Evolutionary conservation across 2,797 vertebrate species (phyloP).

Genomic region (Natrix natrix): DNA sequence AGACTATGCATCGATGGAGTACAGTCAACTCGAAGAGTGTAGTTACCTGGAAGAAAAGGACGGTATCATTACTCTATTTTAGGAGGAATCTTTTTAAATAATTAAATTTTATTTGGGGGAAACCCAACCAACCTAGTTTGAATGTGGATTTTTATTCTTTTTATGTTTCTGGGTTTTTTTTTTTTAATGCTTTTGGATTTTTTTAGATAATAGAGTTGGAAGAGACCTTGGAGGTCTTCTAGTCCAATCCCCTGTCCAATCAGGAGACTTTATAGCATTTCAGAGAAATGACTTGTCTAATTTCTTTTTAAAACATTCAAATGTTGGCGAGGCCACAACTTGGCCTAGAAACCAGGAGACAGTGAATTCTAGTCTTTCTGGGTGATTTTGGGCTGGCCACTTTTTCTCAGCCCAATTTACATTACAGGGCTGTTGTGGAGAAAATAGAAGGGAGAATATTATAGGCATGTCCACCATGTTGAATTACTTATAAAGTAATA

Average conservation of each 20-base stretch:
- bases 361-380: too few species aligned
- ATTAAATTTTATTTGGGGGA: not conserved
- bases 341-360: too few species aligned
- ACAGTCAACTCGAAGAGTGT: constrained; percentile 92
- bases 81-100: not conserved
- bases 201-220: not conserved
- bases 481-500: too few species aligned
- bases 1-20: constrained; percentile 87
- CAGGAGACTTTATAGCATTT: not conserved
- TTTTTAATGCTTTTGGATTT: too few species aligned
- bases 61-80: not conserved
- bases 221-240: not conserved
- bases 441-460: too few species aligned
- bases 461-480: too few species aligned
- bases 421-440: too few species aligned
- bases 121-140: not conserved
- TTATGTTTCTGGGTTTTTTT: not conserved
- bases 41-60: constrained; percentile 81
- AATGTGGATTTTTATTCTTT: not conserved
- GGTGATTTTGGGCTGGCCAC: too few species aligned
- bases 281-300: too few species aligned
- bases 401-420: too few species aligned
- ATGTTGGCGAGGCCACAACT: too few species aligned
- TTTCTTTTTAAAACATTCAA: too few species aligned
- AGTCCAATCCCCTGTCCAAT: not conserved